Evolutionary conservation across 2,113 vertebrate species (phyloP).

Genomic region (Heteronetta atricapilla): DNA sequence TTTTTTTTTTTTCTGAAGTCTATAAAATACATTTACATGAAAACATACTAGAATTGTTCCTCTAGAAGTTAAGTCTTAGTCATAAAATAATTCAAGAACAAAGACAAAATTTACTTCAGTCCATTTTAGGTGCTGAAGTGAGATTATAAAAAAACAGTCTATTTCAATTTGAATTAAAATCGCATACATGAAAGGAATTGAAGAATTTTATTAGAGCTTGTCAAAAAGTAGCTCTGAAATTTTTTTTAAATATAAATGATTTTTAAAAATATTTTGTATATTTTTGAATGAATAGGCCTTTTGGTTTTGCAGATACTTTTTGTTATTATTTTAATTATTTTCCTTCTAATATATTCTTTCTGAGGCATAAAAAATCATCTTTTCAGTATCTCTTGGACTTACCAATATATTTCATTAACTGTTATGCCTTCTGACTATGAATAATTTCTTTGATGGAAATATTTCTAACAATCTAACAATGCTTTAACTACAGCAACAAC

Average conservation of each 20-base stretch:
- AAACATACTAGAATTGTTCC: not conserved
- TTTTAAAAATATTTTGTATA: not conserved
- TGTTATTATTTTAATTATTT: not conserved
- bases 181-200: not conserved
- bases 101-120: not conserved
- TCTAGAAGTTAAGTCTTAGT: not conserved
- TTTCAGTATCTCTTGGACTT: not conserved
- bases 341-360: not conserved
- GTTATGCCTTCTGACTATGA: not conserved
- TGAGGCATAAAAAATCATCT: not conserved
- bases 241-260: not conserved
- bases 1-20: not conserved
- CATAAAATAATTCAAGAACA: not conserved
- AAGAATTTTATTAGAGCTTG: not conserved
- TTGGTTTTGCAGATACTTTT: not conserved
- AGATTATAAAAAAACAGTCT: not conserved
- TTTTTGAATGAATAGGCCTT: not conserved
- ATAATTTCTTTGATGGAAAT: not conserved
- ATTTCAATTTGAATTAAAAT: not conserved
- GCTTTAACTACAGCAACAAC: too few species aligned
- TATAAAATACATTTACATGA: not conserved
- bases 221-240: not conserved
- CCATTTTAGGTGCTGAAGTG: not conserved
- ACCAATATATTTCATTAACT: not conserved
- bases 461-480: not conserved